Evolutionary conservation across 2,797 vertebrate species (phyloP).

Genomic region (Sphenopsis melanotis): DNA sequence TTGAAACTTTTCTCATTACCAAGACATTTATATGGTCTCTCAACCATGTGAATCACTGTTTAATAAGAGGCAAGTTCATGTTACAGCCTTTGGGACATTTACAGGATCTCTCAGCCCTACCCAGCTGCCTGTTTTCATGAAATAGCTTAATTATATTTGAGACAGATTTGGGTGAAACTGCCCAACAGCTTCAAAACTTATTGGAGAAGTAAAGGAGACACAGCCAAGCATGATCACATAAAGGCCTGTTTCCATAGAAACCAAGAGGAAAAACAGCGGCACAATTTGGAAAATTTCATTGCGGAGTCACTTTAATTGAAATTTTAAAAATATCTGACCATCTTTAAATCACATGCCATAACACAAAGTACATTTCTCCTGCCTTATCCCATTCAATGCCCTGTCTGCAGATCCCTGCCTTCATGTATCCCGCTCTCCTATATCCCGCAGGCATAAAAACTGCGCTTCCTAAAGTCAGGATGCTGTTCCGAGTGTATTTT

Average conservation of each 20-base stretch:
- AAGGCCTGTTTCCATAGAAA: slow-evolving; percentile 56
- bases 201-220: slow-evolving; percentile 35
- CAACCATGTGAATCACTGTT: slow-evolving; percentile 37
- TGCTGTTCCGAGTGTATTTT: neutral
- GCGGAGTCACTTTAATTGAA: slow-evolving; percentile 10
- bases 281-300: slow-evolving; percentile 35
- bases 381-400: neutral
- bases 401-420: neutral
- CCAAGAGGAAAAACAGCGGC: slow-evolving; percentile 32
- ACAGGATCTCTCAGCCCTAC: slow-evolving; percentile 12
- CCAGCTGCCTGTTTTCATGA: slow-evolving; percentile 43
- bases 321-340: slow-evolving; percentile 47
- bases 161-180: slow-evolving; percentile 38
- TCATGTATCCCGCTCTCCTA: accelerated
- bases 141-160: slow-evolving; percentile 37
- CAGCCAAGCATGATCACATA: slow-evolving; percentile 29
- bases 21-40: slow-evolving; percentile 36
- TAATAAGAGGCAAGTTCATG: slow-evolving; percentile 40
- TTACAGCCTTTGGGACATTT: slow-evolving; percentile 58
- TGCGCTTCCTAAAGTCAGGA: neutral
- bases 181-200: slow-evolving; percentile 57
- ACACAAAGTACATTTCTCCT: neutral
- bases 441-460: neutral
- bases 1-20: slow-evolving; percentile 52
- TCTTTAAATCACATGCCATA: neutral